Evolutionary conservation across 2,888 invertebrate genomes (phyloP).

Genomic region (Allolobophora icterica): DNA sequence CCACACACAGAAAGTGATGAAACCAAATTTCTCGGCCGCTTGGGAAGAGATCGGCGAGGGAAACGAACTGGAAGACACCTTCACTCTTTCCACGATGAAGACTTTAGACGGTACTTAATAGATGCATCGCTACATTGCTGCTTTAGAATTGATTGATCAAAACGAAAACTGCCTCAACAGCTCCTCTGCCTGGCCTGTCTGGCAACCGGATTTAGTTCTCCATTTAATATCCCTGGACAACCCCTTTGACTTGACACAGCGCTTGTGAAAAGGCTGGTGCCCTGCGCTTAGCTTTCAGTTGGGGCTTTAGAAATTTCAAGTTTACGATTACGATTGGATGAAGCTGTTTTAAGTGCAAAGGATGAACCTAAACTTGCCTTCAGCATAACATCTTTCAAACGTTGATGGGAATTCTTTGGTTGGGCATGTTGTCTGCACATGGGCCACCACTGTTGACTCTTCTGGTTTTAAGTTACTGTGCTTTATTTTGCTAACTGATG

Average conservation of each 20-base stretch:
- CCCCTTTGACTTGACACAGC: too few species aligned
- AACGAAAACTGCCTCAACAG: neutral
- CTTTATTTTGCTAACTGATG: too few species aligned
- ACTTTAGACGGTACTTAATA: slow-evolving; percentile 73
- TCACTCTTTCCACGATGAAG: slow-evolving; percentile 80
- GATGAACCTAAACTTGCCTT: too few species aligned
- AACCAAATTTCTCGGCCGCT: slow-evolving; percentile 79
- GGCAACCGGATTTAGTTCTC: neutral
- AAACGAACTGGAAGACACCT: slow-evolving; percentile 88
- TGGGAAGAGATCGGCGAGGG: slow-evolving; percentile 77
- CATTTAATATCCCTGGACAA: too few species aligned
- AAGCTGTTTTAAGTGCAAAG: neutral
- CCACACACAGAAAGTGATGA: slow-evolving; percentile 81
- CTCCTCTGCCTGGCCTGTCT: neutral
- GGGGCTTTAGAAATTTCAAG: neutral
- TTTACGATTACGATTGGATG: neutral
- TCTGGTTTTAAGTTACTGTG: too few species aligned
- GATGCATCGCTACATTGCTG: neutral
- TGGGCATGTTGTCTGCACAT: too few species aligned
- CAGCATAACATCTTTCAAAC: too few species aligned
- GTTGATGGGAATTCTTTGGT: too few species aligned
- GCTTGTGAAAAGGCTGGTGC: too few species aligned
- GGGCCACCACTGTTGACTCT: too few species aligned
- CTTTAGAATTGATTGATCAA: too few species aligned
- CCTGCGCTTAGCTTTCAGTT: neutral